Base-by-base conservation (phyloP, 2,888 invertebrate genomes). In the Drosophila monieri region DNA sequence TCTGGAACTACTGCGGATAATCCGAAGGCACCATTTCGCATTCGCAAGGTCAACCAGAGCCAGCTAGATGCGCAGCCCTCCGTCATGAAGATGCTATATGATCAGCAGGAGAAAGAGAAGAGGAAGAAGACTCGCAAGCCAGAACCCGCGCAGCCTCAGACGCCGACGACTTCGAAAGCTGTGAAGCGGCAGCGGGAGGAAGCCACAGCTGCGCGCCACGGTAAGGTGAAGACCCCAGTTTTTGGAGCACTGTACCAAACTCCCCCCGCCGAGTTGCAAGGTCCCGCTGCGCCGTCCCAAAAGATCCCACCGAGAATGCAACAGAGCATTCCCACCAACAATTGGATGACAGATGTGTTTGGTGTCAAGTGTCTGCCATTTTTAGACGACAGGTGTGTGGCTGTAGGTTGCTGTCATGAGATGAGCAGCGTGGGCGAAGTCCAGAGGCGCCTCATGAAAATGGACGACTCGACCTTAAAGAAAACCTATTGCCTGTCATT, bases 291-390 rank as follows among this genome's bases (percentile, higher is more conserved):
- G 2, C 12, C 32, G n/a, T 1, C 12, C 32, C 32, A 32, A 32
- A 12, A 30, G 10, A 10, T 14, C 15, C 2, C 10, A 43, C 21
- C 21, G 3, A 15, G 1, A 10, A 5, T 21, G n/a, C 4, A 12
- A 12, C 15, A 15, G 1, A 1, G 1, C 10, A 0, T 23, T 21
- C 1, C 6, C 2, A 2, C 9, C 15, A 53, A 23, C 0, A 2
- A 18, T 14, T 54, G 18, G 37, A 8, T 51, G 5, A 15, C 3
- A 6, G 27, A 46, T 0, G 21, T 71, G 1, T 80, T 86, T 62
- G 86, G 77, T 4, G 46, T 70, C 1, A 64, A 54, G 5, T 86
- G 86, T 49, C 58, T 54, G 51, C 9, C 0, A 0, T 44, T 21
- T 37, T 30, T 84, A 2, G 52, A 68, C 2, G 52, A 48, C 1